Conservation (phyloP, 2,797 vertebrate species). For the Pogoniulus pusillus region DNA sequence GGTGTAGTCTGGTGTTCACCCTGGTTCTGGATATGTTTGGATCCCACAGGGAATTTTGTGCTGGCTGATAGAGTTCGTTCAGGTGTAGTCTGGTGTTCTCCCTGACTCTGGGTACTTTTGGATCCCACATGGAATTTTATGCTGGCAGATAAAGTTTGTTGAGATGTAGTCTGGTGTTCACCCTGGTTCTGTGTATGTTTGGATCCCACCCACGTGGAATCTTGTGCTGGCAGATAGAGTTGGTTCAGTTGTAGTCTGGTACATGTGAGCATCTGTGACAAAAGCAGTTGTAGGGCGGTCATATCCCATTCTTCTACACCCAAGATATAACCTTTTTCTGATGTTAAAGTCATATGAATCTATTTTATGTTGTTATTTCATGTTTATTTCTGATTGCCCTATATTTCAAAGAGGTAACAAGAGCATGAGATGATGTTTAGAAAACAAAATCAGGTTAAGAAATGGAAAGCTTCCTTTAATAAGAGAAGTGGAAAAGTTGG, state of each 20-base stretch:
- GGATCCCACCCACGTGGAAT: not conserved
- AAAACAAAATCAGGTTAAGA: constrained; percentile 3
- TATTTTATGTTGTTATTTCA: not conserved
- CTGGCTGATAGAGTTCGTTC: not conserved
- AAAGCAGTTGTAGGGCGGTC: not conserved
- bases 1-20: not conserved
- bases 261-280: not conserved
- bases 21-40: not conserved
- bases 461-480: not conserved
- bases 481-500: constrained; percentile 19
- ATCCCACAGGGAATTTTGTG: not conserved
- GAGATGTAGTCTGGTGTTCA: not conserved
- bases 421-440: not conserved
- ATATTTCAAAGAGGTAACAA: not conserved
- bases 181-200: not conserved
- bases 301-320: not conserved
- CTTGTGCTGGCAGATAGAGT: not conserved
- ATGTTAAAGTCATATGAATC: not conserved
- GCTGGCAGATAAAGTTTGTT: not conserved
- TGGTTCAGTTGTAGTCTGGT: not conserved
- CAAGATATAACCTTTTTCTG: not conserved
- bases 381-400: constrained; percentile 23
- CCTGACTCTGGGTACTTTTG: not conserved
- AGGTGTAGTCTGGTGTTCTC: not conserved
- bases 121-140: not conserved